Evolutionary conservation across 2,113 vertebrate species (phyloP), one percentile per base, ranked within the genome.

Genomic region (Callaeas wilsoni): DNA sequence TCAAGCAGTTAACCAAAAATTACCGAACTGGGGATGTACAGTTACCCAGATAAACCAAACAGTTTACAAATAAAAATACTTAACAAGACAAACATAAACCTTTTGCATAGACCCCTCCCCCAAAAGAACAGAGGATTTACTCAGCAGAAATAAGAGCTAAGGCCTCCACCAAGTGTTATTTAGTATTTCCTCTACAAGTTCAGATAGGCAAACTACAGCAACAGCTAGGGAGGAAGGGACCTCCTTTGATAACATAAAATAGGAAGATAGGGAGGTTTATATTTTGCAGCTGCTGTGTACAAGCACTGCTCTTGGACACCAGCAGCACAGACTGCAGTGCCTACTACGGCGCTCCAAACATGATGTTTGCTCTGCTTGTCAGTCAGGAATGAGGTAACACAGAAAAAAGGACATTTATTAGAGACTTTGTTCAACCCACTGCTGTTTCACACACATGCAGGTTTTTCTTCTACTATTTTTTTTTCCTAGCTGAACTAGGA

Each of bases 391-490:
- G 46, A 95, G 55, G 52, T 42, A 77, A 67, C 21, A 60, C n/a
- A 84, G 82, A 92, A 87, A 64, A 93, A 96, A 71, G 22, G 37
- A 67, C 3, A 69, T 67, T 85, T 95, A 89, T 96, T 86, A 90
- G 52, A 62, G 85, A 67, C 62, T 96, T 97, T 87, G 94, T 96
- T 97, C 91, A 84, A 95, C 79, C 94, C 87, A 44, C 22, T 85
- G 73, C 81, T 42, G 10, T 93, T 94, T 89, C 87, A 80, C 52
- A 77, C 57, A 84, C 14, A 63, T 13, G 13, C 52, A 80, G 57
- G 4, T 1, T 83, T 83, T 83, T 37, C 39, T 13, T 33, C 20
- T 67, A 16, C 42, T 39, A 23, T 41, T 22, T 20, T 52, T 18
- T 29, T 56, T 30, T 9, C 1, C 33, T 53, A 71, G 89, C 91